A percentile compares a stretch with the other conserved stretches of the same genome.
These are phyloP conservation scores for Drosophila ochracea DNA, from an alignment of 2,888 invertebrate species.

Conservation along the genomic window DNA sequence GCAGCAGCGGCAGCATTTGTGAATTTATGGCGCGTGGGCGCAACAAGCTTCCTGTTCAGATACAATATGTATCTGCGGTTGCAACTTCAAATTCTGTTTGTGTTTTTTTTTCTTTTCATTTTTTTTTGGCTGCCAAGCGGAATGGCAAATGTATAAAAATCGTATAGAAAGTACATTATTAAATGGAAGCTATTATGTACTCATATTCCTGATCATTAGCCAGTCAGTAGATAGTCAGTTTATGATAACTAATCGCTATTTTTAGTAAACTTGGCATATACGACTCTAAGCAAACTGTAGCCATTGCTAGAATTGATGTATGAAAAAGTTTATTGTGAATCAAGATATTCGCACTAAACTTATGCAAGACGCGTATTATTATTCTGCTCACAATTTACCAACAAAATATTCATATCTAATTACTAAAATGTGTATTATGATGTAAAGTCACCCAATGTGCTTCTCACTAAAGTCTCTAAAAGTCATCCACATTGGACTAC, in stretches of 20 bases:
- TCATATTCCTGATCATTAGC: not conserved
- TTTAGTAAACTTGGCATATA: not conserved
- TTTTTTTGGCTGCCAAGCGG: constrained; percentile 1
- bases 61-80: constrained; percentile 26
- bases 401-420: no score
- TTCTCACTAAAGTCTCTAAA: not conserved
- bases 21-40: constrained; percentile 72
- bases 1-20: constrained; percentile 46
- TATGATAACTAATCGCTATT: not conserved
- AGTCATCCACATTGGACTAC: not conserved
- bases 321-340: no score
- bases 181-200: not conserved
- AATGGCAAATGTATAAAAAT: not conserved
- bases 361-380: no score
- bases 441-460: not conserved
- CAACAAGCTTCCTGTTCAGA: constrained; percentile 63
- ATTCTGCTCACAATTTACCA: no score
- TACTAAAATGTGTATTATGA: not conserved
- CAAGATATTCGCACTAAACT: no score
- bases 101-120: not conserved
- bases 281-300: not conserved
- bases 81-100: constrained; percentile 11
- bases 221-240: not conserved
- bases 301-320: no score
- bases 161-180: not conserved